Base-by-base conservation (phyloP, 2,797 vertebrate genomes). In the Pachyuromys duprasi region DNA sequence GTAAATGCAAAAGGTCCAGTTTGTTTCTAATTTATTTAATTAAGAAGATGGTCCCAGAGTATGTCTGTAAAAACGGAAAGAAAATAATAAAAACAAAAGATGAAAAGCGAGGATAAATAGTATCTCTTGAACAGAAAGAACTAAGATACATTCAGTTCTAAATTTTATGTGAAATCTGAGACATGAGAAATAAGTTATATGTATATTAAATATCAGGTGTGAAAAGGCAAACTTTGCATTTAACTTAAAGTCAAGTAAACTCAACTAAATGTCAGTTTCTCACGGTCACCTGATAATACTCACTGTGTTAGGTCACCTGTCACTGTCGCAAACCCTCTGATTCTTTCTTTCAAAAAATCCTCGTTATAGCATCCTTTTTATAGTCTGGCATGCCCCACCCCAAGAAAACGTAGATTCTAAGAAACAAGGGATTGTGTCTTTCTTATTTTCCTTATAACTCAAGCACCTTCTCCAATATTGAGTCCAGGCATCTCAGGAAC, bases 1-100 rank as follows among this genome's bases (percentile, higher is more conserved):
- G 62, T 83, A 76, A 82, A 89, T 75, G 49, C 90, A 96, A 96
- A 93, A 70, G n/a, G 39, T 87, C 80, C 87, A n/a, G 84, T 86
- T 93, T 89, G 15, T 84, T 86, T 97, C 78, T 63, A 95, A 97
- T 78, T 90, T 91, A 86, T 94, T 92, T 95, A 89, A 97, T 95
- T 89, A 96, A 86, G 26, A 86, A 55, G 24, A 84, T 65, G 4
- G 83, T 33, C 20, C 65, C 76, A 91, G 67, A 60, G 60, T 84
- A 79, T 81, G 22, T 82, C 62, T 80, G 39, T 67, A 82, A 53
- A 96, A 94, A 91, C 86, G 78, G 28, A 92, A 53, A n/a, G 76
- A 22, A 70, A 60, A 20, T 31, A 72, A 62, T 72, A 26, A 91
- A 45, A 9, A 45, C 17, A 14, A 70, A 60, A 72, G 53, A 33